A percentile compares a stretch with the other conserved stretches of the same genome.
These are phyloP conservation scores for Chrysolina haemoptera DNA, from an alignment of 2,888 invertebrate genomes.

Conservation along the genomic window DNA sequence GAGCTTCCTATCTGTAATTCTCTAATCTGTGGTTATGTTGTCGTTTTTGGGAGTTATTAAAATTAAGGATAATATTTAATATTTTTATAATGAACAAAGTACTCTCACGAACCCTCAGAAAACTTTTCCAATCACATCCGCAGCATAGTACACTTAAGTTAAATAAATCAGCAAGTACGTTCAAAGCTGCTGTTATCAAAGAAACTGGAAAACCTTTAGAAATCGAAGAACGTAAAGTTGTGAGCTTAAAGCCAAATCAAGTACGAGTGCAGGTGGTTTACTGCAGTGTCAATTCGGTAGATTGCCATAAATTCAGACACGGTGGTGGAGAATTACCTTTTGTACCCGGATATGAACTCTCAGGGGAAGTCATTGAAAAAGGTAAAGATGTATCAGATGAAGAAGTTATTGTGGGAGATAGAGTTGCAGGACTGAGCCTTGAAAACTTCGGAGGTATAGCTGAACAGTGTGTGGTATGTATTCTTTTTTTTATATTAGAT, in stretches of 20 bases:
- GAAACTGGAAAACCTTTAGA: constrained; percentile 71
- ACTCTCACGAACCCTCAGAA: constrained; percentile 36
- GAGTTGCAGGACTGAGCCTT: constrained; percentile 75
- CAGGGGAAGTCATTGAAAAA: constrained; percentile 75
- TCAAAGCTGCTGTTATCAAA: constrained; percentile 72
- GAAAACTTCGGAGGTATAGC: constrained; percentile 75
- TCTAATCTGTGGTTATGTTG: constrained; percentile 32
- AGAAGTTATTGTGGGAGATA: constrained; percentile 72
- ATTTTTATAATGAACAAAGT: constrained; percentile 45
- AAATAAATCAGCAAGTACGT: constrained; percentile 52
- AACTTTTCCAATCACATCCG: constrained; percentile 1
- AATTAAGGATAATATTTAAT: not conserved
- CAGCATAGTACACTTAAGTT: constrained; percentile 16
- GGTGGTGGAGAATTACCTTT: constrained; percentile 72
- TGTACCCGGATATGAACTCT: constrained; percentile 78
- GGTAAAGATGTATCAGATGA: constrained; percentile 71
- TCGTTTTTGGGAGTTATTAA: not conserved
- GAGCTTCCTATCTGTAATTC: too few species aligned
- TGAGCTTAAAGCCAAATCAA: constrained; percentile 71
- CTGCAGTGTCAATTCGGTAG: constrained; percentile 78
- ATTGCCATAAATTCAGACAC: constrained; percentile 73
- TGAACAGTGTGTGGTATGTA: constrained; percentile 73
- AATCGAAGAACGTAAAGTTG: constrained; percentile 69
- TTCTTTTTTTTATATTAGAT: constrained; percentile 5
- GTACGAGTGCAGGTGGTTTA: constrained; percentile 77